These are phyloP conservation scores for Pantherophis vulpinus DNA, from an alignment of 2,797 vertebrate species.

Conservation along the genomic window DNA sequence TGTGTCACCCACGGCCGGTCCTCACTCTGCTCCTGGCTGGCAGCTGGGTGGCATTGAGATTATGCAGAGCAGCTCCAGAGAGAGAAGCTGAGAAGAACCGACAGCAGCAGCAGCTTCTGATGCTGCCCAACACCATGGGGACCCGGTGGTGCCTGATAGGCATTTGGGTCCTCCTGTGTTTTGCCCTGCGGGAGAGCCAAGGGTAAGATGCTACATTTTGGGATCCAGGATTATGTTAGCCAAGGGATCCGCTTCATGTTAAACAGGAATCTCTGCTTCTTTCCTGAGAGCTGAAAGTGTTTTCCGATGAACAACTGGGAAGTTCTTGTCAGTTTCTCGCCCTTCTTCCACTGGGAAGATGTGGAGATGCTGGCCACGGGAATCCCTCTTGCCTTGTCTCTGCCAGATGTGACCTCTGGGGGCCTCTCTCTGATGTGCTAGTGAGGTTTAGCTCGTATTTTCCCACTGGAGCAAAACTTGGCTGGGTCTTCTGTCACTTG, in stretches of 20 bases:
- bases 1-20: rapidly evolving
- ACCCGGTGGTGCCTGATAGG: conserved; percentile 23
- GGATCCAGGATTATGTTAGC: too few relatives aligned
- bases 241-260: not conserved
- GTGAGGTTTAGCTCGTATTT: not conserved
- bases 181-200: conserved; percentile 36
- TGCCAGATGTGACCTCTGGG: not conserved
- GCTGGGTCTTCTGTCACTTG: not conserved
- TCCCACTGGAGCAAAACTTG: not conserved
- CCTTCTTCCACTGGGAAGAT: not conserved
- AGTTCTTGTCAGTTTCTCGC: not conserved
- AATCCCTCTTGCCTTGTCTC: not conserved
- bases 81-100: not conserved
- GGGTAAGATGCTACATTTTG: conserved; percentile 48
- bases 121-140: conserved; percentile 50
- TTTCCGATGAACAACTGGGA: not conserved
- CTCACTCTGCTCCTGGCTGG: conserved; percentile 20
- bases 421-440: too few relatives aligned
- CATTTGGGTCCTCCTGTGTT: conserved; percentile 30
- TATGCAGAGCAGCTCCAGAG: not conserved
- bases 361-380: not conserved
- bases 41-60: conserved; percentile 34
- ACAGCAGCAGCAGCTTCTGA: not conserved
- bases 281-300: not conserved
- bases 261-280: not conserved